Conservation (phyloP, 2,113 vertebrate species). For the Sclerurus mexicanus region DNA sequence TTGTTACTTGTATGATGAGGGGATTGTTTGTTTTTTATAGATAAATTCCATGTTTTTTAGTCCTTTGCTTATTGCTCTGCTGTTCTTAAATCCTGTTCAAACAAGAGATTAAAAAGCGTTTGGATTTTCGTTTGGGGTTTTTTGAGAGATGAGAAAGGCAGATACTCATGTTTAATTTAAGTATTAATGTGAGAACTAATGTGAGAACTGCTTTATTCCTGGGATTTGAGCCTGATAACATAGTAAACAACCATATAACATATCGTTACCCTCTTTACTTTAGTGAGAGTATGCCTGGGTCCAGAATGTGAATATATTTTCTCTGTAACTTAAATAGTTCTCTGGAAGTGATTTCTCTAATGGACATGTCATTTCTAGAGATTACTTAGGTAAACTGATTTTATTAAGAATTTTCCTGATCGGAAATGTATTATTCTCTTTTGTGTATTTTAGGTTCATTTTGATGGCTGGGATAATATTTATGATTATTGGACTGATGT, state of each 20-base stretch:
- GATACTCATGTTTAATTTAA: neutral
- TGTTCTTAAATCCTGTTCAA: neutral
- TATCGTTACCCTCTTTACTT: neutral
- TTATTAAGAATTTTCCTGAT: neutral
- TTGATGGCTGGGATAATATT: conserved; percentile 84
- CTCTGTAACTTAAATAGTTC: neutral
- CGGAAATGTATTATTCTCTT: neutral
- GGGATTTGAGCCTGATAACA: neutral
- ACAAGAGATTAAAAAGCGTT: neutral
- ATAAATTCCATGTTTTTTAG: neutral
- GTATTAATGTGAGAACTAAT: neutral
- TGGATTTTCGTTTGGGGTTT: neutral
- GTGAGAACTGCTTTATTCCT: neutral
- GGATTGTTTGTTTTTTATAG: neutral
- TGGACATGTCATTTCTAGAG: neutral
- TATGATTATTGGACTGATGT: conserved; percentile 86
- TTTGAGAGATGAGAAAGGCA: neutral
- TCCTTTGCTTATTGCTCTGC: neutral
- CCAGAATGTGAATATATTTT: neutral
- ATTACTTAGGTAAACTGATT: neutral
- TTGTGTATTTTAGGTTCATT: conserved; percentile 75
- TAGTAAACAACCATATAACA: neutral
- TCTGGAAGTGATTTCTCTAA: neutral
- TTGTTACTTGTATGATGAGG: neutral
- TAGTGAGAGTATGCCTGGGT: neutral